Conservation (phyloP, 2,888 invertebrate species). For the Isoperla grammatica region DNA sequence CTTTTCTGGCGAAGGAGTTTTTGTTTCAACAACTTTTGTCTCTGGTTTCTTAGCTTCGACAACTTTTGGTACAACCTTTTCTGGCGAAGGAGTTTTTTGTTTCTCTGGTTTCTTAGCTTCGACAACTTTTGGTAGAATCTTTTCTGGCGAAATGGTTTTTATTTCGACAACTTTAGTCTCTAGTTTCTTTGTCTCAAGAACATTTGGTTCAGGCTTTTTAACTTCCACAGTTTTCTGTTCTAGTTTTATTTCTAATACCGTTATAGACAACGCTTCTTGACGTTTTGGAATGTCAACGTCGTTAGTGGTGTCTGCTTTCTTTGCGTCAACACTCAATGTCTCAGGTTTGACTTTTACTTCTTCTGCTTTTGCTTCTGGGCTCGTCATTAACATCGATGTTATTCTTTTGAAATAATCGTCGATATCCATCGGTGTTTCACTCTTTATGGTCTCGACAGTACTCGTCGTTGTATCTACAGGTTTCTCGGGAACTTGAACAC, state of each 20-base stretch:
- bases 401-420: neutral
- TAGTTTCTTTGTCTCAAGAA: neutral
- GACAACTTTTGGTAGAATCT: neutral
- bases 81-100: no score
- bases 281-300: no score
- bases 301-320: no score
- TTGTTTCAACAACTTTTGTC: conserved; percentile 1
- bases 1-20: neutral
- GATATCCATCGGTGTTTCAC: neutral
- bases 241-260: no score
- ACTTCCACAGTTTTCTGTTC: neutral
- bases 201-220: neutral
- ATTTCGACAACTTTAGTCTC: neutral
- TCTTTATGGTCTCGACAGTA: neutral
- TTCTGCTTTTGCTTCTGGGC: neutral
- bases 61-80: conserved; percentile 2
- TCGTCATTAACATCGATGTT: conserved; percentile 4
- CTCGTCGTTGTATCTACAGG: neutral
- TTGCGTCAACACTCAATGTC: no score
- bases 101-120: conserved; percentile 8
- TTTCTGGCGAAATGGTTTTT: neutral
- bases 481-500: neutral
- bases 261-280: no score
- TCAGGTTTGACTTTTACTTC: neutral
- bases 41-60: neutral